Percentiles rank a stretch among this genome's conserved stretches.
These are phyloP conservation scores for Meda fulgida DNA, from an alignment of 2,797 vertebrate species.

Conservation along the genomic window DNA sequence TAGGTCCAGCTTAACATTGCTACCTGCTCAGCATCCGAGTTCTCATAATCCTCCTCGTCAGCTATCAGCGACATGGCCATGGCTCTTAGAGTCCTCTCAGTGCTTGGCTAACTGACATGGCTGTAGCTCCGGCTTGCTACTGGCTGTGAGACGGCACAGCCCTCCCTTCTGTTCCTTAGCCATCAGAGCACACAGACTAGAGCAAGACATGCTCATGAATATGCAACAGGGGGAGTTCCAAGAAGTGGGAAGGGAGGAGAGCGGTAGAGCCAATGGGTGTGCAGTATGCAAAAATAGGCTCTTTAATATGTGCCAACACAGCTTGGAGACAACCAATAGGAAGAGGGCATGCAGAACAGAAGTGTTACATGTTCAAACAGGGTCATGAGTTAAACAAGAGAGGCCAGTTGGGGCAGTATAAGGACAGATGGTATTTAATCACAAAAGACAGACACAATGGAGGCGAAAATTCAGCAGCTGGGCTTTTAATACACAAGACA, in stretches of 20 bases:
- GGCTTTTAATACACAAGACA: slow-evolving; percentile 57
- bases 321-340: slow-evolving; percentile 65
- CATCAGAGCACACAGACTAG: slow-evolving; percentile 68
- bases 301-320: slow-evolving; percentile 59
- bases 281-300: slow-evolving; percentile 33
- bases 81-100: slow-evolving; percentile 85
- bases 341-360: slow-evolving; percentile 51
- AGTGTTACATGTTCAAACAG: slow-evolving; percentile 70
- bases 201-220: slow-evolving; percentile 59
- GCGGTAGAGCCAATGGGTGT: slow-evolving; percentile 74
- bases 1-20: slow-evolving; percentile 63
- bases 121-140: slow-evolving; percentile 80
- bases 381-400: slow-evolving; percentile 62
- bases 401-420: slow-evolving; percentile 63
- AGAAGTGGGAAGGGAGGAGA: slow-evolving; percentile 72
- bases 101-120: slow-evolving; percentile 88
- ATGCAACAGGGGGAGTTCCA: slow-evolving; percentile 18
- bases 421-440: slow-evolving; percentile 78
- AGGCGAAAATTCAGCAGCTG: slow-evolving; percentile 72
- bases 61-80: slow-evolving; percentile 95
- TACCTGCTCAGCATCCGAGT: slow-evolving; percentile 93
- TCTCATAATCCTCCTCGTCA: slow-evolving; percentile 95
- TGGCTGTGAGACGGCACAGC: slow-evolving; percentile 75
- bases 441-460: slow-evolving; percentile 78
- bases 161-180: slow-evolving; percentile 76